Percentiles rank a stretch among this genome's conserved stretches.
phyloP scores from a whole-genome alignment of 2,113 vertebrate species.

The Cromileptes altivelis region DNA sequence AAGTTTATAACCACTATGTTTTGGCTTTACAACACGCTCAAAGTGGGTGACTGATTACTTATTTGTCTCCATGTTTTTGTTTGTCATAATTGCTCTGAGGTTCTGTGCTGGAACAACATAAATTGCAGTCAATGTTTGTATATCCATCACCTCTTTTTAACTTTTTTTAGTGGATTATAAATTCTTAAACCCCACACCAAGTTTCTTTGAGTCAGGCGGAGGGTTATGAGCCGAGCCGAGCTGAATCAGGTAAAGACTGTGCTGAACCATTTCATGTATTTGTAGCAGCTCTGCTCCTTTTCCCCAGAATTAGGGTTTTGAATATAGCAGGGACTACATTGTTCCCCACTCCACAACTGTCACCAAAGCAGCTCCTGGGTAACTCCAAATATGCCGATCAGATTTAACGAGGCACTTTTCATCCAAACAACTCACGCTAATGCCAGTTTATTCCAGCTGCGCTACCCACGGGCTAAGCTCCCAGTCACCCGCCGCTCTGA shows the following conservation, averaged over 20 bases:
- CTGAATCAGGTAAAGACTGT: conserved; percentile 74
- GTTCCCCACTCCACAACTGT: conserved; percentile 68
- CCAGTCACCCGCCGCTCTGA: conserved; percentile 70
- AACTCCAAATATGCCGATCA: conserved; percentile 76
- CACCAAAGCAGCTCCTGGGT: conserved; percentile 67
- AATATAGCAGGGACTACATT: conserved; percentile 65
- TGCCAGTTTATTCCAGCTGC: conserved; percentile 71
- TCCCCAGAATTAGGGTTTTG: conserved; percentile 59
- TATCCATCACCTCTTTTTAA: conserved; percentile 41
- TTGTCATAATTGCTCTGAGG: conserved; percentile 6
- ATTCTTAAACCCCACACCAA: conserved; percentile 52
- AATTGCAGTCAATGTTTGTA: conserved; percentile 2
- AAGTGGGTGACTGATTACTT: conserved; percentile 9
- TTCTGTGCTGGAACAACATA: conserved; percentile 14
- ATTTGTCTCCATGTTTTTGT: conserved; percentile 13
- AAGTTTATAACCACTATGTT: neutral
- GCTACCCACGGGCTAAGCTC: conserved; percentile 70
- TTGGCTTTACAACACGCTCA: neutral
- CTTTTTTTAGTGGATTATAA: conserved; percentile 59
- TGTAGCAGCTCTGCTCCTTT: conserved; percentile 45
- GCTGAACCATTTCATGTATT: conserved; percentile 61
- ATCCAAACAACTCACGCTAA: conserved; percentile 70
- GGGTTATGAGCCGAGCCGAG: conserved; percentile 58
- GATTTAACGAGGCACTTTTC: conserved; percentile 79
- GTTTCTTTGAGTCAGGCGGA: conserved; percentile 65